Conservation (phyloP, 2,888 invertebrate species). For the Geotrupes spiniger region DNA sequence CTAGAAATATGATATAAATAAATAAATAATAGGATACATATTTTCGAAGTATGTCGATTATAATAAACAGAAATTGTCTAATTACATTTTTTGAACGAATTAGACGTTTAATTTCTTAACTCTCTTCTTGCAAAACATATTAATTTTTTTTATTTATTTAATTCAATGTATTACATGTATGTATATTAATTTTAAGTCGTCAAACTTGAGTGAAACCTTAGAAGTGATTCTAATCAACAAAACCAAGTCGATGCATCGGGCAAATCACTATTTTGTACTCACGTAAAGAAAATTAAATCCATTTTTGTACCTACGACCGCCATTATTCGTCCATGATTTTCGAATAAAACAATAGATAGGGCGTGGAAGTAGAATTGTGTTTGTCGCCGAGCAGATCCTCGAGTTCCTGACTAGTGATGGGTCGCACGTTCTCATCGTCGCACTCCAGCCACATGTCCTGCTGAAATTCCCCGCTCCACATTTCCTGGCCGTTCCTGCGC, state of each 20-base stretch:
- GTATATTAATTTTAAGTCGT: too few species aligned
- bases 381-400: constrained; percentile 73
- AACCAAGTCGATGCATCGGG: constrained; percentile 2
- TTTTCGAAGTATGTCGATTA: too few species aligned
- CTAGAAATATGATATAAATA: too few species aligned
- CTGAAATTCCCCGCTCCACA: constrained; percentile 30
- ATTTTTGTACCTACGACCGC: neutral
- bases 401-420: constrained; percentile 74
- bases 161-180: too few species aligned
- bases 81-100: too few species aligned
- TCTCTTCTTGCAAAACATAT: too few species aligned
- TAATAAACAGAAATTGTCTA: too few species aligned
- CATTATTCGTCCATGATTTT: constrained; percentile 31
- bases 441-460: constrained; percentile 75
- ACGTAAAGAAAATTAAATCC: constrained; percentile 16
- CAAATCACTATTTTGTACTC: constrained; percentile 25
- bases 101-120: too few species aligned
- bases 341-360: constrained; percentile 81
- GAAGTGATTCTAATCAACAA: too few species aligned
- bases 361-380: constrained; percentile 76
- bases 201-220: too few species aligned
- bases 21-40: too few species aligned
- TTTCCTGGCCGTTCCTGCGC: constrained; percentile 29
- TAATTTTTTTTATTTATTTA: too few species aligned
- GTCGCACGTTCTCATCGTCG: constrained; percentile 81